These are phyloP conservation scores for Glaucopsyche alexis DNA, from an alignment of 2,888 invertebrate genomes.

Conservation along the genomic window DNA sequence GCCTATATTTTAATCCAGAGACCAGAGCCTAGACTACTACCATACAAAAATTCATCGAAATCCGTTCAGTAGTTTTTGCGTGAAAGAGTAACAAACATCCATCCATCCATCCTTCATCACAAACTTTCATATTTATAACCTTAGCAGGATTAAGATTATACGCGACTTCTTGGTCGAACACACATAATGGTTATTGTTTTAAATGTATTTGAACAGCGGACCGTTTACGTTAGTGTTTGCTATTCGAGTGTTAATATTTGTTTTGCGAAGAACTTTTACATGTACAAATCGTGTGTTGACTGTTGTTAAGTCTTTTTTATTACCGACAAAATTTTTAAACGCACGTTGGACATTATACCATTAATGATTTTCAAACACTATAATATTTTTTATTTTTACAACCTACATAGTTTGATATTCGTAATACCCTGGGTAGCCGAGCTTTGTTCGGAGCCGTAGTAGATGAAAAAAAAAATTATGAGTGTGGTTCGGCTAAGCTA, in stretches of 20 bases:
- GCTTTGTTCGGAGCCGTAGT: too few species aligned
- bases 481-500: too few species aligned
- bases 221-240: not conserved
- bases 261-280: constrained; percentile 20
- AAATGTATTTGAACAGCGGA: constrained; percentile 1
- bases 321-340: not conserved
- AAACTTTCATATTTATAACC: too few species aligned
- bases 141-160: too few species aligned
- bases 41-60: too few species aligned
- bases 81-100: too few species aligned
- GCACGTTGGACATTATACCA: not conserved
- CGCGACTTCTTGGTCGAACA: not conserved
- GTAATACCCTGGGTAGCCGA: too few species aligned
- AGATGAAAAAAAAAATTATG: too few species aligned
- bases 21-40: too few species aligned
- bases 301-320: constrained; percentile 25
- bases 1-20: too few species aligned
- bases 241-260: not conserved
- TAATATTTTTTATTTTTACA: not conserved
- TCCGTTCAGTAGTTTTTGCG: too few species aligned
- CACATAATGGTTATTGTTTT: not conserved
- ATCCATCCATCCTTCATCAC: too few species aligned
- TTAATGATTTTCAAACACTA: not conserved
- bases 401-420: not conserved
- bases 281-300: constrained; percentile 3